Conservation (phyloP, 1,140 invertebrate species). For the Drosophila virilis region DNA sequence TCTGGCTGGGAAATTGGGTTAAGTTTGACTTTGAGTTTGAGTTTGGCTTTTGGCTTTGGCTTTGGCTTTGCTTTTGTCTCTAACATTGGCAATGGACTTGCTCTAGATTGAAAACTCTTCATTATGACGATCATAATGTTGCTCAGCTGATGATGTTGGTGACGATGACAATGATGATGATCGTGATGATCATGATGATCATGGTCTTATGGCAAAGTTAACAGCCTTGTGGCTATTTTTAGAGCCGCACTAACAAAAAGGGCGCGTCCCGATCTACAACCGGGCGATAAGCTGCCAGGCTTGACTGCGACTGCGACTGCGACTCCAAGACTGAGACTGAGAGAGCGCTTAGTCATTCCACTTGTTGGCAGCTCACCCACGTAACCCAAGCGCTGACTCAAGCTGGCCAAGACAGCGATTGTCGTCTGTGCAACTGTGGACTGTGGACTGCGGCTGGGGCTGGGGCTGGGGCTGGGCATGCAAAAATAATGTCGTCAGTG, state of each 20-base stretch:
- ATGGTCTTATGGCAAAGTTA: constrained; percentile 44
- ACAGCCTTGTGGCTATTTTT: constrained; percentile 70
- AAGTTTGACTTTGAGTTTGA: constrained; percentile 47
- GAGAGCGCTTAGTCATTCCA: constrained; percentile 78
- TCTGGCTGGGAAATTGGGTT: constrained; percentile 68
- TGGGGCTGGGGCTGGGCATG: constrained; percentile 37
- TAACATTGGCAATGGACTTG: constrained; percentile 61
- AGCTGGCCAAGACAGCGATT: constrained; percentile 25
- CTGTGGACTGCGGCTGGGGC: background rate
- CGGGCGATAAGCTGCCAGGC: constrained; percentile 53
- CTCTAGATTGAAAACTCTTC: constrained; percentile 59
- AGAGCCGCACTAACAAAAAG: constrained; percentile 54
- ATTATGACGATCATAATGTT: constrained; percentile 26
- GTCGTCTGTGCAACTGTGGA: constrained; percentile 8
- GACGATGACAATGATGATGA: too few relatives aligned
- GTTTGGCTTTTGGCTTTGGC: constrained; percentile 3
- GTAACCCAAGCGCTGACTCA: constrained; percentile 68
- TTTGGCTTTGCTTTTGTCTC: background rate
- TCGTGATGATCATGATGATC: constrained; percentile 26
- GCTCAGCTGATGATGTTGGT: background rate
- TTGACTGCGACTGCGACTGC: background rate
- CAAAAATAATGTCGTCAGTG: constrained; percentile 77
- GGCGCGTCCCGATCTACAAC: constrained; percentile 69
- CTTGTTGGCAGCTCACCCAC: constrained; percentile 81
- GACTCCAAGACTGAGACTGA: background rate